Base-by-base conservation (phyloP, 2,797 vertebrate species). In the Paratrypauchen microcephalus region DNA sequence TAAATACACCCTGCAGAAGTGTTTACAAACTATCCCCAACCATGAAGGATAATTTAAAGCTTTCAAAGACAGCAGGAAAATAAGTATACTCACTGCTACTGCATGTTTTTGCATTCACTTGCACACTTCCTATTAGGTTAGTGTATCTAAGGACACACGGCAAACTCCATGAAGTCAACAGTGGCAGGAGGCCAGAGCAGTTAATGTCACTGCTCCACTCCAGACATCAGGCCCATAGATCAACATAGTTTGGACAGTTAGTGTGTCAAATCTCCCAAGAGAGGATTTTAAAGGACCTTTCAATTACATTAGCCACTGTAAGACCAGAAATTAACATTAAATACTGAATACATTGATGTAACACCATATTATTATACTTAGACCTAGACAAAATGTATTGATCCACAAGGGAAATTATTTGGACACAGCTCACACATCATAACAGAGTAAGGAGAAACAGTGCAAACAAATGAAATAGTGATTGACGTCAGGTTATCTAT, bases 101-200 rank as follows among this genome's bases (percentile, higher is more conserved):
- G 45, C 26, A 24, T 45, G 21, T 69, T 32, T 76, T 83, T 71
- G 72, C 54, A 55, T 66, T 69, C 56, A 66, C 60, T 67, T n/a
- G 63, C 67, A 26, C 61, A 32, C 77, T 74, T 86, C 75, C 67
- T 71, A 68, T 61, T 69, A 55, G 76, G 57, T 75, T 72, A 70
- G 56, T 73, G 85, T 88, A 83, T 88, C 79, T 79, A 73, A 80
- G 76, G 78, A 87, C 81, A 66, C 13, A 71, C 65, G 75, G 73
- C 85, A 91, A 78, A 75, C 76, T 78, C 71, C 32, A 28, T 74
- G 70, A 76, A 68, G 79, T 68, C 70, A 82, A 77, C 81, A 48
- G 58, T 59, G 60, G 73, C 67, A 32, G 69, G 54, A 61, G 72
- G 77, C 76, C 69, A 82, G 48, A 78, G 60, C 68, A 71, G 82